A percentile compares a stretch with the other conserved stretches of the same genome.
These are phyloP conservation scores for Callithrix jacchus DNA, from an alignment of 2,113 vertebrate genomes.

Conservation along the genomic window DNA sequence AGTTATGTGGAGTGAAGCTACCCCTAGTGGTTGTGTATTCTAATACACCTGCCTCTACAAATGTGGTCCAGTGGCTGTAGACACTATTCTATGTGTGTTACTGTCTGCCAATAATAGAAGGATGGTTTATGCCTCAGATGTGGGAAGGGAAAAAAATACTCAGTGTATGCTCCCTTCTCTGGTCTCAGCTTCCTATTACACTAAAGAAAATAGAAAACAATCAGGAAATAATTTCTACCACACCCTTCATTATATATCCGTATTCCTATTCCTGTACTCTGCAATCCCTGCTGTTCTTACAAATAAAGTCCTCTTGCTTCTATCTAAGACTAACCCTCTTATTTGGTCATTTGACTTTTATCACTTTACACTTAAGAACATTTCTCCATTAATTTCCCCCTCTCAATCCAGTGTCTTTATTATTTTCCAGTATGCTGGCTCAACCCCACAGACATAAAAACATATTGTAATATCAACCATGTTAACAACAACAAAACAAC, in stretches of 20 bases:
- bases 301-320: background rate
- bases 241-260: background rate
- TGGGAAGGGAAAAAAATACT: background rate
- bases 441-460: background rate
- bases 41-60: background rate
- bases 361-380: background rate
- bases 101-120: background rate
- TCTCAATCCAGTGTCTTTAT: background rate
- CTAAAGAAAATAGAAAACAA: background rate
- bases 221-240: background rate
- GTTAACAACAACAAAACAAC: background rate
- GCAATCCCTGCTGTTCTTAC: background rate
- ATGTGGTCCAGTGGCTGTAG: background rate
- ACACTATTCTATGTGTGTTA: background rate
- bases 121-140: background rate
- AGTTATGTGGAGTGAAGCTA: background rate
- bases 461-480: background rate
- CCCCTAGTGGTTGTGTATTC: accelerated
- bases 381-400: background rate
- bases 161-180: background rate
- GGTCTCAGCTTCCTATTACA: background rate
- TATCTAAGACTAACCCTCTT: background rate
- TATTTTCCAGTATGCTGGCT: background rate
- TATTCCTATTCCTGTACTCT: background rate
- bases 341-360: background rate